Evolutionary conservation across 2,797 vertebrate genomes (phyloP).

Genomic region (Channa striata): DNA sequence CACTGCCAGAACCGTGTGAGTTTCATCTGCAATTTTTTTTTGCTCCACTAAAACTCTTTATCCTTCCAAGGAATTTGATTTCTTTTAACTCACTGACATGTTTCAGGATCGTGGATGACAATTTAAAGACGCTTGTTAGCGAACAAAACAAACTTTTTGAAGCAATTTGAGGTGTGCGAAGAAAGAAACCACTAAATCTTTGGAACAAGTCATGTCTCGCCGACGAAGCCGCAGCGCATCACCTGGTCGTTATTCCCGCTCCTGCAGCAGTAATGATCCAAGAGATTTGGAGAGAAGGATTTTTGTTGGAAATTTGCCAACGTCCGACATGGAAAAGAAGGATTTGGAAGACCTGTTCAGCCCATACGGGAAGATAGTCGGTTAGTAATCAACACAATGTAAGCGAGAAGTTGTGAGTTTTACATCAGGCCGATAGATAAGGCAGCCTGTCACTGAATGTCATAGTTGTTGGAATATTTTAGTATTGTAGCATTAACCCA

Average conservation of each 20-base stretch:
- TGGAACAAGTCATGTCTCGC: conserved; percentile 85
- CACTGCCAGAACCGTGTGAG: conserved; percentile 46
- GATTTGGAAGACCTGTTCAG: conserved; percentile 92
- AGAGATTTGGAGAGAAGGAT: conserved; percentile 91
- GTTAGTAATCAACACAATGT: conserved; percentile 84
- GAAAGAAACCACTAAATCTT: conserved; percentile 58
- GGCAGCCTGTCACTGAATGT: conserved; percentile 33
- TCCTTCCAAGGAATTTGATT: conserved; percentile 78
- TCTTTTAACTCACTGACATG: conserved; percentile 80
- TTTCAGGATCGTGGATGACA: conserved; percentile 82
- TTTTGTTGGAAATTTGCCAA: conserved; percentile 94
- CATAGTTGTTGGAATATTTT: conserved; percentile 12
- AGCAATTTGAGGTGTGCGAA: conserved; percentile 71
- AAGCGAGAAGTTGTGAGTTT: conserved; percentile 35
- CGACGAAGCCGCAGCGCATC: conserved; percentile 87
- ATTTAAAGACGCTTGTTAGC: conserved; percentile 63
- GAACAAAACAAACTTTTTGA: conserved; percentile 56
- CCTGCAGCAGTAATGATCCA: conserved; percentile 89
- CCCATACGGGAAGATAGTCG: conserved; percentile 90
- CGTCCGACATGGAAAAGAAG: conserved; percentile 90
- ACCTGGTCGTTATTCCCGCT: conserved; percentile 65
- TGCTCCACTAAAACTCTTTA: conserved; percentile 63
- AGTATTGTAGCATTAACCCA: conserved; percentile 13
- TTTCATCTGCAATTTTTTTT: conserved; percentile 57
- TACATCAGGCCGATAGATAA: conserved; percentile 23